Evolutionary conservation across 2,113 vertebrate species (phyloP), one percentile per base, ranked within the genome.

Genomic region (Pteropus alecto): DNA sequence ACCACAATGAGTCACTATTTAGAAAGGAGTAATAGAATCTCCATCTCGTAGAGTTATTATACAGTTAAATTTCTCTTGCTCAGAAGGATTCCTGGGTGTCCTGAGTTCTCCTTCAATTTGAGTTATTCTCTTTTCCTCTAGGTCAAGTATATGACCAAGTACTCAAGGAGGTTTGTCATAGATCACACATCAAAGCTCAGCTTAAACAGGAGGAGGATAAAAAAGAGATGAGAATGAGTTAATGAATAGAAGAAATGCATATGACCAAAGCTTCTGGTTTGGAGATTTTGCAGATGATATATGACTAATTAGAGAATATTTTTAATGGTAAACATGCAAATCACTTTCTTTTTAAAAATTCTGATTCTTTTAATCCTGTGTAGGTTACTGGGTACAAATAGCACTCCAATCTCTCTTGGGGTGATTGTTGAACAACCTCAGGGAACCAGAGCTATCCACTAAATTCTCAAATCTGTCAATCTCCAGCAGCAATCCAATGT

Each of bases 1-100:
- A 24, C 11, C 48, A 67, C 73, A 92, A 90, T 68, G 35, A 96
- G 58, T 77, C 68, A 94, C 83, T 96, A 95, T 92, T 91, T 94
- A 87, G 79, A 61, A 93, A 95, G 19, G 90, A 79, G n/a, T n/a
- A n/a, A n/a, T n/a, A n/a, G n/a, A n/a, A n/a, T n/a, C n/a, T n/a
- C n/a, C n/a, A n/a, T n/a, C n/a, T n/a, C n/a, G n/a, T n/a, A n/a
- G n/a, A n/a, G n/a, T n/a, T n/a, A n/a, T n/a, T 21, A 79, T 15
- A 90, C 81, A 87, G 46, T 92, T 76, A 94, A 79, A 78, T 95
- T 24, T 88, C 6, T 87, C 43, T 87, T 95, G 60, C 63, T 90
- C 38, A 68, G 61, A 90, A 97, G 28, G 12, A 71, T 93, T 68
- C 8, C 43, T 76, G 2, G 13, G 28, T 71, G 13, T 81, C n/a